Conservation (phyloP, 2,113 vertebrate species). For the Neolamprologus tretocephalus region DNA sequence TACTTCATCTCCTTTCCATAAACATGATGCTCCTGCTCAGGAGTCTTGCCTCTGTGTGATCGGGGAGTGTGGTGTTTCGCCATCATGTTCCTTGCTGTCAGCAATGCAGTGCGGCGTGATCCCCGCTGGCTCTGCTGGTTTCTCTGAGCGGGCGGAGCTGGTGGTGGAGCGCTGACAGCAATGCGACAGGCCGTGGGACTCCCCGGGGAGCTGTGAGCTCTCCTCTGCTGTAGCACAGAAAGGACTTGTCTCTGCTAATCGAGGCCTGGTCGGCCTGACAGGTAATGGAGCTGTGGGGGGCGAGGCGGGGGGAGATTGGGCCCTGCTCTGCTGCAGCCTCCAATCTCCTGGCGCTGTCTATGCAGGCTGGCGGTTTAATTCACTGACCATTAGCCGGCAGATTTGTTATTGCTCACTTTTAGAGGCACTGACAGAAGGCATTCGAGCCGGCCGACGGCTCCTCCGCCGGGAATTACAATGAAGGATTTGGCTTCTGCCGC, state of each 20-base stretch:
- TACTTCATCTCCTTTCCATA: neutral
- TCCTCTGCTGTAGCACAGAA: constrained; percentile 25
- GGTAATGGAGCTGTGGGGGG: neutral
- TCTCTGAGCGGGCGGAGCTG: constrained; percentile 27
- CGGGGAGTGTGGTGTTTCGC: neutral
- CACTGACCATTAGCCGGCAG: constrained; percentile 53
- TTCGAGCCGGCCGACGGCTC: constrained; percentile 12
- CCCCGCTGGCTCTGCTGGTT: constrained; percentile 42
- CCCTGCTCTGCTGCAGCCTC: neutral
- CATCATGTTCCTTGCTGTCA: neutral
- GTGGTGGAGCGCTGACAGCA: constrained; percentile 8
- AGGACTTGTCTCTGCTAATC: constrained; percentile 56
- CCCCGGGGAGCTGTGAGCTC: constrained; percentile 10
- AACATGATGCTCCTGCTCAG: neutral
- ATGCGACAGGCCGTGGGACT: constrained; percentile 6
- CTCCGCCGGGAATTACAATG: constrained; percentile 24
- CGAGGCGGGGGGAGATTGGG: neutral
- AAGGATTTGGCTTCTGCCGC: constrained; percentile 3
- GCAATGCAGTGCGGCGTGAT: constrained; percentile 41
- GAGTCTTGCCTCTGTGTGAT: neutral
- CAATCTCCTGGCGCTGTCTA: constrained; percentile 20
- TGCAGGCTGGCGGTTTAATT: constrained; percentile 43
- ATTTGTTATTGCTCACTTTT: constrained; percentile 59
- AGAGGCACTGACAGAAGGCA: constrained; percentile 39
- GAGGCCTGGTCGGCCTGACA: constrained; percentile 10